phyloP scores from a whole-genome alignment of 2,113 vertebrate genomes.

The Anolis carolinensis region DNA sequence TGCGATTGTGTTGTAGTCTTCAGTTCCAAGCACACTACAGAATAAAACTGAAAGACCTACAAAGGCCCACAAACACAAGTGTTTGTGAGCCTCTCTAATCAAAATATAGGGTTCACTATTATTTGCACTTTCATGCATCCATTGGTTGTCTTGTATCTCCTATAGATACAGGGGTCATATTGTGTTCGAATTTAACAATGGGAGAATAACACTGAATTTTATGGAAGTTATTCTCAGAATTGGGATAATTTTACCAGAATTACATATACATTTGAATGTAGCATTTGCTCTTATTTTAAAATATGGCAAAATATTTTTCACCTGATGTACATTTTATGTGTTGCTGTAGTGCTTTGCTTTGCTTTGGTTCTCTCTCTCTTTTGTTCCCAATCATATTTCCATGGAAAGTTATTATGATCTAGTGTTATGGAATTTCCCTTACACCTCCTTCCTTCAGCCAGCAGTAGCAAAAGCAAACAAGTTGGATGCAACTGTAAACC shows the following conservation, averaged over 20 bases:
- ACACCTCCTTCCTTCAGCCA: constrained; percentile 37
- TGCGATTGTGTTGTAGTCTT: too few relatives aligned
- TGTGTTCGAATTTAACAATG: background rate
- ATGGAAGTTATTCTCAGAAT: background rate
- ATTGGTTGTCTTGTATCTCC: too few relatives aligned
- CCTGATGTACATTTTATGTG: background rate
- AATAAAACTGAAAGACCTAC: too few relatives aligned
- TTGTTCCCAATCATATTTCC: constrained; percentile 31
- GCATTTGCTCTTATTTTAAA: background rate
- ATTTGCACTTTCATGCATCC: too few relatives aligned
- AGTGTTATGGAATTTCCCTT: constrained; percentile 32
- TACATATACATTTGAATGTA: background rate
- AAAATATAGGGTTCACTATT: too few relatives aligned
- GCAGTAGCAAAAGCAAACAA: constrained; percentile 25
- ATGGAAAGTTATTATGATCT: constrained; percentile 25
- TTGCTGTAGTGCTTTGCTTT: constrained; percentile 17
- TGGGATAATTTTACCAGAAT: background rate
- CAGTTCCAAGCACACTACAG: too few relatives aligned
- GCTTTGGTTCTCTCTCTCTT: background rate
- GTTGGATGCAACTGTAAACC: background rate
- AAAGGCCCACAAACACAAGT: too few relatives aligned
- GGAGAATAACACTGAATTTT: background rate
- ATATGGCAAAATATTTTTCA: background rate
- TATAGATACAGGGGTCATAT: too few relatives aligned
- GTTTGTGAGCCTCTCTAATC: too few relatives aligned